Evolutionary conservation across 2,113 vertebrate species (phyloP).

Genomic region (zebrafish (Danio rerio)): GRCz12tu NC_133183.1:51702501-51703000

Average conservation of each 20-base stretch:
- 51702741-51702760: conserved; percentile 11
- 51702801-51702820: conserved; percentile 66
- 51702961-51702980: background rate
- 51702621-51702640: background rate
- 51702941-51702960: background rate
- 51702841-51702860: conserved; percentile 71
- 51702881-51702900: conserved; percentile 11
- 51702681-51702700: conserved; percentile 15
- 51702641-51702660: background rate
- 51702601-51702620: background rate
- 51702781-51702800: conserved; percentile 56
- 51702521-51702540: conserved; percentile 26
- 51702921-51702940: conserved; percentile 1
- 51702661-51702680: conserved; percentile 40
- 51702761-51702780: conserved; percentile 35
- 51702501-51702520: background rate
- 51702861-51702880: conserved; percentile 67
- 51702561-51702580: background rate
- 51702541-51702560: conserved; percentile 24
- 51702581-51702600: background rate
- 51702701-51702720: conserved; percentile 47
- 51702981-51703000: background rate
- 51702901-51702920: conserved; percentile 21
- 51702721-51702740: background rate
- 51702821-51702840: conserved; percentile 65